Evolutionary conservation across 2,797 vertebrate species (phyloP).

Genomic region (Linurgus olivaceus): DNA sequence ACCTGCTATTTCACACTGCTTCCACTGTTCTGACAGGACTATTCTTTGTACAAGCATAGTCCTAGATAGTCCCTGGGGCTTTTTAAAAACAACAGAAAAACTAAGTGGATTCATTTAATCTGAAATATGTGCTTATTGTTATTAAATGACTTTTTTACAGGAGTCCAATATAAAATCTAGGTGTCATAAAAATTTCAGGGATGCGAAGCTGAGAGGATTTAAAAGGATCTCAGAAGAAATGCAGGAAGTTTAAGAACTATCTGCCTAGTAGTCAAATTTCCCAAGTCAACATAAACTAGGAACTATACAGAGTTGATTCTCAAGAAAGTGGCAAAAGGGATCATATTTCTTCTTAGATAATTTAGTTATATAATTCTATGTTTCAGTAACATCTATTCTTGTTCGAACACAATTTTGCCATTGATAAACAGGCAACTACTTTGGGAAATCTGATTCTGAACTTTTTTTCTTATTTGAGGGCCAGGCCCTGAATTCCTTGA

Average conservation of each 20-base stretch:
- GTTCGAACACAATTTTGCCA: not conserved
- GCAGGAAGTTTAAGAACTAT: not conserved
- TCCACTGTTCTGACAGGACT: not conserved
- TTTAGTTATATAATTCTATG: not conserved
- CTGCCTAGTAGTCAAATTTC: not conserved
- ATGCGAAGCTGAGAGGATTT: not conserved
- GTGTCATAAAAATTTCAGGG: not conserved
- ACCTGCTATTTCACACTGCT: not conserved
- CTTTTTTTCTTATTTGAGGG: not conserved
- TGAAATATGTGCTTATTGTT: not conserved
- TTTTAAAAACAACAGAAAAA: not conserved
- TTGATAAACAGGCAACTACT: not conserved
- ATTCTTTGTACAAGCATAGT: not conserved
- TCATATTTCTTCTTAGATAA: not conserved
- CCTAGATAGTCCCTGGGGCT: not conserved
- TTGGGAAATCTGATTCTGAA: not conserved
- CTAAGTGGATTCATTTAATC: not conserved
- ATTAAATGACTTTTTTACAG: not conserved
- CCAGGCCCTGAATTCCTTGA: not conserved
- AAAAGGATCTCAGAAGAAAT: not conserved
- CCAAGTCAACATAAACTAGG: not conserved
- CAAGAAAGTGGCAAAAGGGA: not conserved
- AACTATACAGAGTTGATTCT: not conserved
- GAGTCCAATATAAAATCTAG: not conserved
- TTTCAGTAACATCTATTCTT: not conserved